phyloP scores from a whole-genome alignment of 2,797 vertebrate species.

The Galagoides demidoff region DNA sequence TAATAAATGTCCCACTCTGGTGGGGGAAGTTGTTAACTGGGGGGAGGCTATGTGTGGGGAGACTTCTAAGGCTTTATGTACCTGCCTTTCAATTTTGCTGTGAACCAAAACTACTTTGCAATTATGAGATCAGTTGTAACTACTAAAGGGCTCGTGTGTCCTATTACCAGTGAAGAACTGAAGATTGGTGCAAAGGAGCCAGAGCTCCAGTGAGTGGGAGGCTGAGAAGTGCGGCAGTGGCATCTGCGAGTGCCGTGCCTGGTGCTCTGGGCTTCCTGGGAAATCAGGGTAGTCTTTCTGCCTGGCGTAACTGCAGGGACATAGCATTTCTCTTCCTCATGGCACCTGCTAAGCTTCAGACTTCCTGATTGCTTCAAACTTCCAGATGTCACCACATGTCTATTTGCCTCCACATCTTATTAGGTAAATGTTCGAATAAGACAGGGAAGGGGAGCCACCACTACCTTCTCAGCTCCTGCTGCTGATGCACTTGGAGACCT shows the following conservation, averaged over 20 bases:
- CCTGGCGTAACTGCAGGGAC: not conserved
- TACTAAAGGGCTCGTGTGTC: not conserved
- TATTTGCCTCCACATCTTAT: not conserved
- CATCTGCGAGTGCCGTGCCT: not conserved
- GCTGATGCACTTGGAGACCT: not conserved
- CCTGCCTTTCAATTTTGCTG: not conserved
- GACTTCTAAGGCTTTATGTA: not conserved
- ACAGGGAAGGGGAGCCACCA: not conserved
- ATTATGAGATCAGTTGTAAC: not conserved
- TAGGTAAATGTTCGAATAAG: not conserved
- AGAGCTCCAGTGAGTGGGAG: not conserved
- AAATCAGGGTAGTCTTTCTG: not conserved
- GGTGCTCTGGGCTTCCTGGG: not conserved
- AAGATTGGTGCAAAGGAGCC: not conserved
- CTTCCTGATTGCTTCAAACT: not conserved
- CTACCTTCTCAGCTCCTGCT: not conserved
- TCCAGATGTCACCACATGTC: not conserved
- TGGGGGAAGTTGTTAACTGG: not conserved
- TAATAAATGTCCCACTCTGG: too few species aligned
- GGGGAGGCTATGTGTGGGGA: too few species aligned
- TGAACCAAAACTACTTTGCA: not conserved
- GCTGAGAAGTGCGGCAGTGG: not conserved
- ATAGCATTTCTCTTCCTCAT: not conserved
- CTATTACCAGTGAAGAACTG: not conserved
- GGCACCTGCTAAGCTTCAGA: not conserved